Conservation (phyloP, 1,140 invertebrate species). For the Drosophila dunni region DNA sequence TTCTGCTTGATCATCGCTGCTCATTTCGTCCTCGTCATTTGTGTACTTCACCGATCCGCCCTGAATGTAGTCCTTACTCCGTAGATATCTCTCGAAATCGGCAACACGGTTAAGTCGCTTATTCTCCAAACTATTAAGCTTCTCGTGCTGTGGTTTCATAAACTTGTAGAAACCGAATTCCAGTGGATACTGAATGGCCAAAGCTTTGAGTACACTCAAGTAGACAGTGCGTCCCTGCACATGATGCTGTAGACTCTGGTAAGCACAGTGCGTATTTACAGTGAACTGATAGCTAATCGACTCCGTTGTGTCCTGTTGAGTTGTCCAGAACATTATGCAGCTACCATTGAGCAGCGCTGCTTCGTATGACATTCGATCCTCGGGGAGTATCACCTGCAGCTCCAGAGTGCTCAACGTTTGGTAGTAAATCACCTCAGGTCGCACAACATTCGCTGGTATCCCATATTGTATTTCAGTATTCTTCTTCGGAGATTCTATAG, state of each 20-base stretch:
- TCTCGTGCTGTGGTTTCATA: conserved; percentile 49
- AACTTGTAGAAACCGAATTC: conserved; percentile 43
- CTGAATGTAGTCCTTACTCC: conserved; percentile 14
- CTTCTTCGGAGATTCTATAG: neutral
- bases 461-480: neutral
- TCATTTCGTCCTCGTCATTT: neutral
- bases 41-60: neutral
- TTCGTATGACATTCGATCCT: conserved; percentile 22
- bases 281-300: conserved; percentile 33
- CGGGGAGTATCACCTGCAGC: conserved; percentile 36
- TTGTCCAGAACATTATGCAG: conserved; percentile 32
- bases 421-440: conserved; percentile 46
- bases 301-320: neutral
- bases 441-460: neutral
- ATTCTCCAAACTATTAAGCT: conserved; percentile 19
- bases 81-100: conserved; percentile 7
- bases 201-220: conserved; percentile 35
- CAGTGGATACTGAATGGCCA: conserved; percentile 33
- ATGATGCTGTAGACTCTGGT: conserved; percentile 1
- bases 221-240: conserved; percentile 50
- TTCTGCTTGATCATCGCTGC: conserved; percentile 20
- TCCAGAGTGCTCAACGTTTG: conserved; percentile 47
- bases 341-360: conserved; percentile 5
- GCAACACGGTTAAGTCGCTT: neutral
- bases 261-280: conserved; percentile 12